Evolutionary conservation across 2,888 invertebrate genomes (phyloP).

Genomic region (Stenodera caucasica): DNA sequence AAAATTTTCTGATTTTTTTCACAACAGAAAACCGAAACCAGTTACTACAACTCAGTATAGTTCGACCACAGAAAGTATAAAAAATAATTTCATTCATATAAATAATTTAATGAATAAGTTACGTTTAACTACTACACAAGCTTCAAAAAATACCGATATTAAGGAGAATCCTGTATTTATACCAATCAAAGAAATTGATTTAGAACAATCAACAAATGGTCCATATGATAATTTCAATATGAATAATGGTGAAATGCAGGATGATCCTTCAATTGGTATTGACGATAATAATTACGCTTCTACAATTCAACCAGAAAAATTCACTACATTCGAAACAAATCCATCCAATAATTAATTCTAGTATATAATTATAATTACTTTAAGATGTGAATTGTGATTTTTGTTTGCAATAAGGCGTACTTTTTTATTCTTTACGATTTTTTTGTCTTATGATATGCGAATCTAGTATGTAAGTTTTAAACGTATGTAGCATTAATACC

Average conservation of each 20-base stretch:
- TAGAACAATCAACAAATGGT: conserved; percentile 60
- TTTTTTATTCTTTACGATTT: neutral
- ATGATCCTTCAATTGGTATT: conserved; percentile 61
- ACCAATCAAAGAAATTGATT: conserved; percentile 46
- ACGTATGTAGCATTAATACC: conserved; percentile 3
- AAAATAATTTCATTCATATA: conserved; percentile 32
- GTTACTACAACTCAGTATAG: conserved; percentile 63
- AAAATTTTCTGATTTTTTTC: conserved; percentile 21
- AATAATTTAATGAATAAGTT: conserved; percentile 34
- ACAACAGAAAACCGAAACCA: conserved; percentile 60
- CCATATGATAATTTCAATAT: conserved; percentile 61
- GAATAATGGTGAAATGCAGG: conserved; percentile 57
- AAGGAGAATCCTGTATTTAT: conserved; percentile 41
- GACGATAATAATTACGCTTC: conserved; percentile 56
- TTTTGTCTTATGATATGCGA: neutral
- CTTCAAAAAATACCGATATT: conserved; percentile 25
- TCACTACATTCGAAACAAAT: conserved; percentile 48
- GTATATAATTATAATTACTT: neutral
- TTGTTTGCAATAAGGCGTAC: neutral
- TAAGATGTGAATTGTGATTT: neutral
- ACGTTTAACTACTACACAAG: conserved; percentile 25
- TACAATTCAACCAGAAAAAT: conserved; percentile 64
- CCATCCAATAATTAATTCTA: conserved; percentile 24
- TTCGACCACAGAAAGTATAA: conserved; percentile 54
- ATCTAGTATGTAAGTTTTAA: neutral